A percentile compares a stretch with the other conserved stretches of the same genome.
These are phyloP conservation scores for Odocoileus hemionus DNA, from an alignment of 2,113 vertebrate species.

Conservation along the genomic window DNA sequence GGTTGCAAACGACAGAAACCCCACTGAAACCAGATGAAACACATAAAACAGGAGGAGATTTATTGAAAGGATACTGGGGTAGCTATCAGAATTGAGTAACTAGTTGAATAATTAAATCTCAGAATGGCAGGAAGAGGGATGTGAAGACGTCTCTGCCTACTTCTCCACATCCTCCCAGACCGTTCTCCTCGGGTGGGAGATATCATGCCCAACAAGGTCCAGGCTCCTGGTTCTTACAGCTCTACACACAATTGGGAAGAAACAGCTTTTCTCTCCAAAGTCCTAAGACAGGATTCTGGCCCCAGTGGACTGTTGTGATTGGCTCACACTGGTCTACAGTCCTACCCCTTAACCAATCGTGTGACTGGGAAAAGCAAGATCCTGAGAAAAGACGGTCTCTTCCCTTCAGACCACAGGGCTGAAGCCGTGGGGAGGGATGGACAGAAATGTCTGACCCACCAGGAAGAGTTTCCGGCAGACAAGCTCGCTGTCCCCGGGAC, in stretches of 20 bases:
- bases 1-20: not conserved
- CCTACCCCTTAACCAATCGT: not conserved
- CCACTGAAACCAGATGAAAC: not conserved
- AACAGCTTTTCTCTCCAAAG: not conserved
- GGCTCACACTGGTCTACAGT: not conserved
- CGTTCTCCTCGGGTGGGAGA: not conserved
- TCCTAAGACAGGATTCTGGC: not conserved
- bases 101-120: not conserved
- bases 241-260: fast-evolving
- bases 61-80: not conserved
- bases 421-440: not conserved
- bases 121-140: not conserved
- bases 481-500: not conserved
- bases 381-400: not conserved
- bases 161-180: not conserved
- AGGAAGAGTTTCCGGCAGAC: not conserved
- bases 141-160: not conserved
- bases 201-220: not conserved
- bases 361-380: not conserved
- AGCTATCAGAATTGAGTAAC: not conserved
- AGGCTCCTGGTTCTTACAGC: not conserved
- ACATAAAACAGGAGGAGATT: not conserved
- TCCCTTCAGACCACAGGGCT: not conserved
- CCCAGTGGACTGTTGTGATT: not conserved
- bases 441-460: not conserved